A percentile compares a stretch with the other conserved stretches of the same genome.
phyloP scores from a whole-genome alignment of 2,113 vertebrate species.

The Pseudonaja textilis region DNA sequence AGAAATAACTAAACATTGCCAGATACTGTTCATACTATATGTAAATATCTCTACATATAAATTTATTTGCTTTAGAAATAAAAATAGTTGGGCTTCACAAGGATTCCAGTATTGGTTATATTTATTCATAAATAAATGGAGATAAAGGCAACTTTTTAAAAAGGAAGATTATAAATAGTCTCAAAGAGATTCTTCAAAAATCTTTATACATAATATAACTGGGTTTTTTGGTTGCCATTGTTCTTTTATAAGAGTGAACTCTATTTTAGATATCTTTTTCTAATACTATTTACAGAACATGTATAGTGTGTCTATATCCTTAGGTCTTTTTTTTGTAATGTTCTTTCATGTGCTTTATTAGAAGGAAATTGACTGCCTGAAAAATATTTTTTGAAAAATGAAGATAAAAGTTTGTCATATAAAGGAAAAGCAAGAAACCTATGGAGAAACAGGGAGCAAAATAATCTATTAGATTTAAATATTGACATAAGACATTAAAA shows the following conservation, averaged over 20 bases:
- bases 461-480: not conserved
- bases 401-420: not conserved
- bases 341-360: not conserved
- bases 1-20: not conserved
- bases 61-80: not conserved
- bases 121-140: not conserved
- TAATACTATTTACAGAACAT: not conserved
- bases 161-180: not conserved
- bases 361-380: not conserved
- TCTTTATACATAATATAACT: not conserved
- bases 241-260: not conserved
- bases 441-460: not conserved
- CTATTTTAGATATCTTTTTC: not conserved
- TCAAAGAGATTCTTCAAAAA: not conserved
- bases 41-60: not conserved
- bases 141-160: not conserved
- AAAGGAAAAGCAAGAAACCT: not conserved
- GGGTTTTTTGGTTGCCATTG: not conserved
- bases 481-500: not conserved
- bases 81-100: not conserved
- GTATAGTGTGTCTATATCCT: not conserved
- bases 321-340: not conserved
- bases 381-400: not conserved
- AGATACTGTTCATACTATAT: not conserved
- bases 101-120: not conserved